These are phyloP conservation scores for Leuciscus idus DNA, from an alignment of 2,113 vertebrate genomes.

Conservation along the genomic window DNA sequence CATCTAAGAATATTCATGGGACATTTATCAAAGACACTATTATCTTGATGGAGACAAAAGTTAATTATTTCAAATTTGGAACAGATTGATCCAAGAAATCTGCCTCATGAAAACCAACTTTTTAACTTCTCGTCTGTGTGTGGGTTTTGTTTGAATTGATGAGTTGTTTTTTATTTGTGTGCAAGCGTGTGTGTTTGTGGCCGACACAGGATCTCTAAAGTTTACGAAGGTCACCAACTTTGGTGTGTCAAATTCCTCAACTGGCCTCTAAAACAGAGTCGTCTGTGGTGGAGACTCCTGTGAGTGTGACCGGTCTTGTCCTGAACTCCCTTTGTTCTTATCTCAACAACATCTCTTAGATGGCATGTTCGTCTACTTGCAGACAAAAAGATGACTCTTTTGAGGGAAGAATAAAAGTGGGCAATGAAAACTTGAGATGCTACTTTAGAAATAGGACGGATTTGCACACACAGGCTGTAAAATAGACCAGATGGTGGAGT, in stretches of 20 bases:
- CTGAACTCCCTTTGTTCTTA: constrained; percentile 25
- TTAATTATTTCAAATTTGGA: not conserved
- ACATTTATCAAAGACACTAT: not conserved
- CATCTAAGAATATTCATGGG: not conserved
- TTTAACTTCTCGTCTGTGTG: not conserved
- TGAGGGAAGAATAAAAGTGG: constrained; percentile 30
- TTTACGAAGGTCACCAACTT: constrained; percentile 68
- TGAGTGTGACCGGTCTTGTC: constrained; percentile 55
- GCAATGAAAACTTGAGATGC: constrained; percentile 30
- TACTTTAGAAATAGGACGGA: not conserved
- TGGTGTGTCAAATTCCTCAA: constrained; percentile 74
- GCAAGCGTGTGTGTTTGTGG: constrained; percentile 32
- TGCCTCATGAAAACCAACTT: not conserved
- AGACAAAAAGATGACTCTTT: constrained; percentile 4
- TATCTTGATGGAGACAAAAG: not conserved
- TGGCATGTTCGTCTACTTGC: not conserved
- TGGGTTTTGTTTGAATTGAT: constrained; percentile 56
- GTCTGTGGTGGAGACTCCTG: constrained; percentile 63
- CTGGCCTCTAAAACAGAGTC: constrained; percentile 71
- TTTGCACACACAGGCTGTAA: constrained; percentile 16
- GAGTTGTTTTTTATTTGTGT: constrained; percentile 54
- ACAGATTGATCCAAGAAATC: not conserved
- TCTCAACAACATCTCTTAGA: constrained; percentile 23
- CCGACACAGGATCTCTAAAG: constrained; percentile 72
- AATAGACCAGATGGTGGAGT: constrained; percentile 70